Base-by-base conservation (phyloP, 2,797 vertebrate genomes). In the Siniperca obscura region DNA sequence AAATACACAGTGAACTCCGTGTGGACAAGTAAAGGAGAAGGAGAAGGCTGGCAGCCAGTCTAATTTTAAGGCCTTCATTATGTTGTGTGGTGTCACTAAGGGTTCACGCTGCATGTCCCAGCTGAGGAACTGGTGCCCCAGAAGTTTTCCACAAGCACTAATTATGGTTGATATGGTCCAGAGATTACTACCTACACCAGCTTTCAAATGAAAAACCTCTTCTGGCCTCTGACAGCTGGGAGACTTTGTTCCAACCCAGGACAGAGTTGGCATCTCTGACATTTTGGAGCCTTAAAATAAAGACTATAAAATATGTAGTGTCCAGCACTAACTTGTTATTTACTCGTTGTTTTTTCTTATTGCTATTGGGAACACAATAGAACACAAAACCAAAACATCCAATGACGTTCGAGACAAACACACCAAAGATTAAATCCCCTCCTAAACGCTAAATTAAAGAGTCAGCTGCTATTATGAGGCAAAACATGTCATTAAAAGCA, bases 401-500 rank as follows among this genome's bases (percentile, higher is more conserved):
- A 56, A 72, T 66, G 79, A 73, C 12, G 44, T 55, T 62, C 1
- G 55, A 79, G 60, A 89, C 55, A 64, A 87, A 83, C 61, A 85
- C 44, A 71, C 73, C 71, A 59, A 52, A 79, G 61, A 90, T 82
- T 74, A 76, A 90, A 83, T 73, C 79, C 48, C 53, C 53, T 27
- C 62, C 59, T 66, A 69, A 91, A 89, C 74, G 82, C 72, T 60
- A 89, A 93, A 94, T 92, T 42, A 92, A 91, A 94, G 92, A 88
- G 86, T 85, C 67, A 46, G 81, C 83, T 85, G 81, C 86, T 83
- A 88, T 92, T 89, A 92, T 81, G 84, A 88, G 85, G 70, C 67
- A 42, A 77, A 94, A 92, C 92, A 79, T 93, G 90, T 93, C 77
- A 94, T 94, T 94, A 93, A 86, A 88, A 85, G 64, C 79, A 27